These are phyloP conservation scores for Amblyjoppa fuscipennis DNA, from an alignment of 2,888 invertebrate genomes.

Conservation along the genomic window DNA sequence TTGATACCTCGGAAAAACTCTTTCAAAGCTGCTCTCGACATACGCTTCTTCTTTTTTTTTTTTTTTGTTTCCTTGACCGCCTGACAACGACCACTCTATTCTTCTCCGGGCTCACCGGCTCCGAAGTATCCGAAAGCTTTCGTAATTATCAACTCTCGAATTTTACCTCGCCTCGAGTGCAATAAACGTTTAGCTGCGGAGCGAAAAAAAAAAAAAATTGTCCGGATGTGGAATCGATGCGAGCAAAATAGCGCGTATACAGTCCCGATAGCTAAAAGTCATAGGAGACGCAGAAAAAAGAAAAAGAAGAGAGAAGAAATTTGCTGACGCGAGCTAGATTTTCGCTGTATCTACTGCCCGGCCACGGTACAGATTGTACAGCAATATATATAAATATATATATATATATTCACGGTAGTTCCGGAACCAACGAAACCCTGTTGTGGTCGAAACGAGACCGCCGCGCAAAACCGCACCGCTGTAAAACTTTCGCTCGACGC, in stretches of 20 bases:
- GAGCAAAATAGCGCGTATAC: background rate
- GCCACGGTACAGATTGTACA: background rate
- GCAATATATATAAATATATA: background rate
- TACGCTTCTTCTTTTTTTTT: no score
- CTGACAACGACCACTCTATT: background rate
- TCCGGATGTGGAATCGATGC: background rate
- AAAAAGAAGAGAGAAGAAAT: background rate
- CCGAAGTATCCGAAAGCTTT: background rate
- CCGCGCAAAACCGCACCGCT: conserved; percentile 45
- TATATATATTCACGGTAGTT: background rate
- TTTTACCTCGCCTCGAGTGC: background rate
- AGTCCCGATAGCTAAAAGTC: background rate
- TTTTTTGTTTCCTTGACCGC: conserved; percentile 21
- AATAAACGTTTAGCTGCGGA: no score
- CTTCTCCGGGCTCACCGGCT: background rate
- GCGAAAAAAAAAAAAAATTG: no score
- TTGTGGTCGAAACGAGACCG: conserved; percentile 58
- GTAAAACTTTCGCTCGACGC: conserved; percentile 48
- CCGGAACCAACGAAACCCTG: conserved; percentile 29
- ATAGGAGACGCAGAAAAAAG: no score
- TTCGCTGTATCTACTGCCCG: background rate
- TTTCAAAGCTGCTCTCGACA: conserved; percentile 10
- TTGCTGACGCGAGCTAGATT: background rate
- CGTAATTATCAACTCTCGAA: background rate
- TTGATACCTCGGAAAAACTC: conserved; percentile 9